Evolutionary conservation across 2,888 invertebrate genomes (phyloP), one percentile per base, ranked within the genome.

Genomic region (Hirtodrosophila trivittata): DNA sequence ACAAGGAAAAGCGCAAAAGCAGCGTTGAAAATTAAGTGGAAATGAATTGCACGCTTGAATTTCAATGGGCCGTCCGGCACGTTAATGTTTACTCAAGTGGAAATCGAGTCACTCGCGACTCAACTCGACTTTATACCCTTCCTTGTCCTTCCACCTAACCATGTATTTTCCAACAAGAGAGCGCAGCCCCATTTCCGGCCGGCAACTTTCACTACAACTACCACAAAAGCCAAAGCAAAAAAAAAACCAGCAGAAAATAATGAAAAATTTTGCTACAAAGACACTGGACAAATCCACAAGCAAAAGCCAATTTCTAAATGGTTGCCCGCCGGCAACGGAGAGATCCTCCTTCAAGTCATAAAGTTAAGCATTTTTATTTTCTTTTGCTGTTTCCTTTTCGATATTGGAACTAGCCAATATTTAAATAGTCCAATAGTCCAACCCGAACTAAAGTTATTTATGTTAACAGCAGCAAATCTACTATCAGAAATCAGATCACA

Each of bases 21-120:
- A 77, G 71, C 77, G 83, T 75, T 85, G 80, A 81, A 83, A 87
- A 87, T 86, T 85, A 86, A 86, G 87, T 86, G 87, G 83, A 81
- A 85, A 82, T 83, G 85, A 87, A 87, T 86, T 86, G 86, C 75
- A 74, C 86, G 84, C 87, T 87, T 87, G 82, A 86, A 77, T 87
- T 80, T 80, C 83, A 86, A 87, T 86, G 82, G 74, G 64, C 66
- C 80, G 86, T 77, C 81, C 86, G 86, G 85, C 86, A 86, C 86
- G 82, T 84, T 83, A 81, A 86, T 82, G 74, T 85, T 86, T 85
- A 82, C 83, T 86, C 82, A 81, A 86, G 82, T 85, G 87, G 85
- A 84, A 84, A 84, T 84, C 76, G 72, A 85, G 87, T 85, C 86
- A 83, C 80, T 76, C 65, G 58, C 83, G 47, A 60, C 59, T 39